Base-by-base conservation (phyloP, 2,113 vertebrate genomes). In the Anser cygnoides region DNA sequence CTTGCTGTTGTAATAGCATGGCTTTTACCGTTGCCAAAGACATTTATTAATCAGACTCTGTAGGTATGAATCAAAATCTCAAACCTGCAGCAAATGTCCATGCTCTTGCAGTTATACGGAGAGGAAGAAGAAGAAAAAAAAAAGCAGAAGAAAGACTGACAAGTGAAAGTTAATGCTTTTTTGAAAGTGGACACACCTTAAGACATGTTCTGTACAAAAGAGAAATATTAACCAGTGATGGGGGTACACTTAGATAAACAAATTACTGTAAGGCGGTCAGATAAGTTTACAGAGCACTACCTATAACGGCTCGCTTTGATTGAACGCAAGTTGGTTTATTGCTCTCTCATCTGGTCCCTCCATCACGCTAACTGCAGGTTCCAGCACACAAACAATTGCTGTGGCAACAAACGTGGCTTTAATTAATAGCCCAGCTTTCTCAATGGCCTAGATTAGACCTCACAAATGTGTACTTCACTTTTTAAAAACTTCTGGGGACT, bases 51-150 rank as follows among this genome's bases (percentile, higher is more conserved):
- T 26, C 54, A 54, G 37, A n/a, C 19, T 54, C 73, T 59, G 4
- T 28, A 54, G 46, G 26, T 90, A 95, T 65, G 79, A 95, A 94
- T 93, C 85, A 95, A 96, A 90, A 20, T 11, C 13, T 50, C 81
- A 84, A 12, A 9, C 29, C 11, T 35, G 33, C 11, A 80, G 37
- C 66, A 86, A 86, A 58, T 12, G 75, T 41, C 14, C 12, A 4
- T 33, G 20, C 41, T 44, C 19, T 78, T 33, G 49, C 50, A 59
- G 16, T 58, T 31, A 9, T 3, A 65, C 50, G 39, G 25, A 17
- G 9, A 31, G 13, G 37, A 14, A 33, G 5, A 9, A 46, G 31
- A 28, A 26, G 2, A 3, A 0, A 2, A 3, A 19, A 11, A 29
- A 78, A 80, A 57, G 17, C 35, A 87, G 37, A 83, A 15, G 22